These are phyloP conservation scores for Adoxophyes honmai DNA, from an alignment of 1,140 invertebrate genomes.

Conservation along the genomic window DNA sequence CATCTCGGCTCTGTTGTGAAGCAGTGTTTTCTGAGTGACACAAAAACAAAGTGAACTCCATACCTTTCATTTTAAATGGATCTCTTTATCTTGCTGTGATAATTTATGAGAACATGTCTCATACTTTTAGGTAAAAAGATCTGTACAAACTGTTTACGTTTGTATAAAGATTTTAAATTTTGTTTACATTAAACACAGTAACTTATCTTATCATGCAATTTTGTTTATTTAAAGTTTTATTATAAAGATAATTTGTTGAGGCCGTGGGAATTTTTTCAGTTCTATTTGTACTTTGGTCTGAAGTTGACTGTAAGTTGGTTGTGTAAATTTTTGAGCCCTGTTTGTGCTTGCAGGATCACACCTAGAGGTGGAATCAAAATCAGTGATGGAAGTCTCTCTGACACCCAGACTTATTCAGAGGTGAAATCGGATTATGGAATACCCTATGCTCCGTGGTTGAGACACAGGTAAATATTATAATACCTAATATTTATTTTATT, in stretches of 20 bases:
- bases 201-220: background rate
- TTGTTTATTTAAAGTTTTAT: background rate
- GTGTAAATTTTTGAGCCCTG: background rate
- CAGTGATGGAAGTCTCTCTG: slow-evolving; percentile 88
- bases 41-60: background rate
- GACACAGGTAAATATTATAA: slow-evolving; percentile 79
- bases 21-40: too few relatives aligned
- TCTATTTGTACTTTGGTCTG: slow-evolving; percentile 11
- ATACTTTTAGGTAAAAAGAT: slow-evolving; percentile 7
- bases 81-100: background rate
- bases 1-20: too few relatives aligned
- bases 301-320: background rate
- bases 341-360: slow-evolving; percentile 62
- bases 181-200: background rate
- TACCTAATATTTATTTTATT: too few relatives aligned
- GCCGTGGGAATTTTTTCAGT: slow-evolving; percentile 21
- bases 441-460: slow-evolving; percentile 83
- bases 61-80: background rate
- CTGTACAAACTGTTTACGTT: background rate
- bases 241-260: slow-evolving; percentile 1
- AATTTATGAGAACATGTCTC: slow-evolving; percentile 7
- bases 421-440: slow-evolving; percentile 82
- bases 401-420: slow-evolving; percentile 83
- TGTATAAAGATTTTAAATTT: background rate
- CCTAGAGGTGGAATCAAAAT: slow-evolving; percentile 79